A percentile compares a stretch with the other conserved stretches of the same genome.
These are phyloP conservation scores for Momotus momota DNA, from an alignment of 2,797 vertebrate species.

Conservation along the genomic window DNA sequence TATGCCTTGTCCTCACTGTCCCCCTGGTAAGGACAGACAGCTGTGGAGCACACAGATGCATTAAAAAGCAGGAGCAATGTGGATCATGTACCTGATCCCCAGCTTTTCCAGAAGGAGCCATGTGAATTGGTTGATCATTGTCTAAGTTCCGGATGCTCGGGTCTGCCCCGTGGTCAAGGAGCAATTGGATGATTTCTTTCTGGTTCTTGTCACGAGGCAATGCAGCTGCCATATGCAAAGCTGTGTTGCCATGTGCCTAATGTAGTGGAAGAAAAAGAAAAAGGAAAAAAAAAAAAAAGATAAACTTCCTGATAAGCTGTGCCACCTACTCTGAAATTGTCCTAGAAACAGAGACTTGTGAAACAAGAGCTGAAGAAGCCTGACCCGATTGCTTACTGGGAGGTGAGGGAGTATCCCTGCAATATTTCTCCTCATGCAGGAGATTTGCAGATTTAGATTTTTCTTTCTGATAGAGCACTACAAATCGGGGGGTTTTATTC, in stretches of 20 bases:
- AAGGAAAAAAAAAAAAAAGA: not conserved
- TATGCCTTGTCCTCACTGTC: not conserved
- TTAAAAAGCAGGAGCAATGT: not conserved
- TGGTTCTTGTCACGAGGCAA: constrained; percentile 51
- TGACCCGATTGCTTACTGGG: rapidly evolving
- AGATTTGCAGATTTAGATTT: not conserved
- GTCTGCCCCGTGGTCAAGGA: constrained; percentile 66
- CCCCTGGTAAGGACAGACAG: not conserved
- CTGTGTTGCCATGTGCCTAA: constrained; percentile 74
- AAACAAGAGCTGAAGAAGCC: not conserved
- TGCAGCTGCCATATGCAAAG: constrained; percentile 73
- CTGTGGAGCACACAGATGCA: not conserved
- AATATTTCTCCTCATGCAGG: not conserved
- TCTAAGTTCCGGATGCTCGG: constrained; percentile 66
- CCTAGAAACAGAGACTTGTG: not conserved
- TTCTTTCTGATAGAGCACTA: not conserved
- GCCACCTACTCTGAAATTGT: not conserved
- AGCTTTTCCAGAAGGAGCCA: constrained; percentile 60
- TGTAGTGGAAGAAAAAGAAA: not conserved
- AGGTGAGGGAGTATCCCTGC: not conserved
- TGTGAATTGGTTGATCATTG: constrained; percentile 69
- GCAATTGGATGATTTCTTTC: constrained; percentile 62
- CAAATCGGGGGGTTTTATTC: rapidly evolving
- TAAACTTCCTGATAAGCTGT: not conserved
- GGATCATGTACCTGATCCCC: constrained; percentile 53